Evolutionary conservation across 2,888 invertebrate genomes (phyloP).

Genomic region (Xestia rhomboidea): DNA sequence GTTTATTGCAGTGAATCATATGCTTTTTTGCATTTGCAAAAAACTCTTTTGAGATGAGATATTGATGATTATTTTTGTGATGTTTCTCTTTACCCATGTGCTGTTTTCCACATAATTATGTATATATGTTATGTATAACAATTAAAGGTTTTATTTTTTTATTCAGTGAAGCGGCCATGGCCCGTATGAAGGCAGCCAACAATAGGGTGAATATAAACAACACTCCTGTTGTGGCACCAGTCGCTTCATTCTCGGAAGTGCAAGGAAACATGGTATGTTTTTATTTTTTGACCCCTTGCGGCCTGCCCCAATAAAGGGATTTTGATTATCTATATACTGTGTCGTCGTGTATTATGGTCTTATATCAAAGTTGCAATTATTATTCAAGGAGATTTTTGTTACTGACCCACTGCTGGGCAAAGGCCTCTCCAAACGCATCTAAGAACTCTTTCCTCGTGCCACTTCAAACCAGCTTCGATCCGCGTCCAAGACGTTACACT

Average conservation of each 20-base stretch:
- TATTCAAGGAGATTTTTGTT: no score
- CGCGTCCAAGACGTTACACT: background rate
- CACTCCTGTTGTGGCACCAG: slow-evolving; percentile 74
- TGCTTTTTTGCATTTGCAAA: no score
- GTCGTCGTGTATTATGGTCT: no score
- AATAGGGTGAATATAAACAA: slow-evolving; percentile 74
- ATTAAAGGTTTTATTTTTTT: background rate
- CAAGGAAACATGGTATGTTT: slow-evolving; percentile 92
- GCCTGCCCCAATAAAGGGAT: background rate
- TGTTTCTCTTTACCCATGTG: background rate
- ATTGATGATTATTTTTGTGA: background rate
- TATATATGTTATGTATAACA: background rate
- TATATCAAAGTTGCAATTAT: no score
- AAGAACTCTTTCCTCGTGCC: background rate
- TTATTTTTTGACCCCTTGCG: background rate
- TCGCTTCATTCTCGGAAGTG: slow-evolving; percentile 83
- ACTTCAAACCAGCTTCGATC: background rate
- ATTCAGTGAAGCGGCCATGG: slow-evolving; percentile 86
- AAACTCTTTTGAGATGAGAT: background rate
- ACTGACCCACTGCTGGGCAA: background rate
- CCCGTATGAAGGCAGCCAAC: slow-evolving; percentile 80
- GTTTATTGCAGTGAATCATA: no score
- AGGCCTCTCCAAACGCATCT: background rate
- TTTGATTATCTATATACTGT: background rate
- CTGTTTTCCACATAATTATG: no score